Base-by-base conservation (phyloP, 2,113 vertebrate species). In the Scolopax mira region DNA sequence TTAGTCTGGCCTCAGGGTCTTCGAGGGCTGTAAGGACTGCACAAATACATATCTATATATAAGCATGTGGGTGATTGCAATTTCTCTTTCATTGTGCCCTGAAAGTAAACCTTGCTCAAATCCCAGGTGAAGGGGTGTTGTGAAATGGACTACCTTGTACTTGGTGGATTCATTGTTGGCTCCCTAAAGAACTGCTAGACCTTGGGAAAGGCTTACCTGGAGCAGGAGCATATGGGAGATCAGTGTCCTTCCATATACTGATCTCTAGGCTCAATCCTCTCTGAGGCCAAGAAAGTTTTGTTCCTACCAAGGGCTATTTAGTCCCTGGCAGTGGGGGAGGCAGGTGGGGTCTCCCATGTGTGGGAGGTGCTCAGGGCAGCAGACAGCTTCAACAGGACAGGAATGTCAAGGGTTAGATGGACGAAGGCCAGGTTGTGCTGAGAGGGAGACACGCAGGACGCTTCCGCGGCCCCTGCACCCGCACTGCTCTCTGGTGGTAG, bases 391-490 rank as follows among this genome's bases (percentile, higher is more conserved):
- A 31, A 5, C 33, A 66, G 77, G 33, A 37, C 18, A 37, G 44
- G 31, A 73, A 17, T 4, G 19, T 30, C 25, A 16, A 35, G 18
- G 21, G 35, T 42, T 6, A 25, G 33, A 21, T 7, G 19, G 52
- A 39, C n/a, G 31, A 62, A 64, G 33, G 17, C 5, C 30, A 27
- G 9, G 13, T 11, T 54, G 62, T 64, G 8, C 28, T 2, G 8
- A 61, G 4, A 62, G 15, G n/a, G 25, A 60, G 2, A 44, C 2
- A 3, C 1, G 3, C 8, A 25, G 33, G 65, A 10, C 7, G 17
- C 35, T 19, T 61, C 39, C 49, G 35, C 19, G 35, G 25, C 39
- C 30, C 46, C 67, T 88, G 72, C 8, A 73, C 8, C 18, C 15
- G 3, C 33, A 37, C 24, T 44, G 41, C 62, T 78, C 31, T 39